Base-by-base conservation (phyloP, 2,888 invertebrate species). In the Perizoma affinitatum region DNA sequence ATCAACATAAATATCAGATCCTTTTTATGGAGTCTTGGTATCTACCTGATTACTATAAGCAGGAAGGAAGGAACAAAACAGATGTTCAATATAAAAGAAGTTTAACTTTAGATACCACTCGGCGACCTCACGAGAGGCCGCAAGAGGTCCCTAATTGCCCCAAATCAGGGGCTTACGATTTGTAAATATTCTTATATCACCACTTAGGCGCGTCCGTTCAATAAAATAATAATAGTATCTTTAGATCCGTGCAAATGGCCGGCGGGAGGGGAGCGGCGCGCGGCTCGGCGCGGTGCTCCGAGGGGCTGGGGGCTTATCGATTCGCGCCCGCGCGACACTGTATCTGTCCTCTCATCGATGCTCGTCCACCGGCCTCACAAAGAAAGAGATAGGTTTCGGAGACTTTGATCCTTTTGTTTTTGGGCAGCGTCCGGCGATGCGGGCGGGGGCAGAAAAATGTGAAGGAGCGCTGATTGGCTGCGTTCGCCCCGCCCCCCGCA, bases 391-490 rank as follows among this genome's bases (percentile, higher is more conserved):
- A 90, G 92, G 90, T 91, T 91, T 90, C 91, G 89, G 87, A 87
- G 90, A 90, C 90, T 91, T 90, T 91, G 92, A 91, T 90, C 91
- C 92, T 91, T 91, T 92, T 92, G 92, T 92, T 92, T 92, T 91
- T 91, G 92, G 92, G 92, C 90, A 92, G 90, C 89, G 92, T 91
- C 92, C 91, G 89, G 91, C 87, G 87, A 82, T 82, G 84, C 89
- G 89, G 91, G 90, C 88, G 90, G 90, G 90, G 90, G 90, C 87
- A 86, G 88, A 90, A 91, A 91, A 92, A 90, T 89, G 86, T 84
- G 84, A 84, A 86, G 89, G 90, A 89, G 86, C 87, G 87, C 90
- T 90, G 90, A 91, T 90, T 91, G 90, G 91, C 89, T 85, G 81
- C 76, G 76, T 79, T 85, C 84, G 89, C 89, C 88, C 83, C 87